phyloP scores from a whole-genome alignment of 2,888 invertebrate genomes.

The Fabriciana adippe region DNA sequence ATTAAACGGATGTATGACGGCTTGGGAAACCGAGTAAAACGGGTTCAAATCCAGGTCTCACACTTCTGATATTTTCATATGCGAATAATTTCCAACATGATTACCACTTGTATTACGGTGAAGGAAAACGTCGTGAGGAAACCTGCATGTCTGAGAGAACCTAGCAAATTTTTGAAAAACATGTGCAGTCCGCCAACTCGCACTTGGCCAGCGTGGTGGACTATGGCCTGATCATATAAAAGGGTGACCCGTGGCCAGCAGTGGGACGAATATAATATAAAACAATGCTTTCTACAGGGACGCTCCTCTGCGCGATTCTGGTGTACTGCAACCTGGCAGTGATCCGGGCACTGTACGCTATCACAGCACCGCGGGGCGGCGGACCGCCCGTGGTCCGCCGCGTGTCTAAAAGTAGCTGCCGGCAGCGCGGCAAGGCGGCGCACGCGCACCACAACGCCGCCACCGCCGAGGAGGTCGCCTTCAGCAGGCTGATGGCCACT shows the following conservation, averaged over 20 bases:
- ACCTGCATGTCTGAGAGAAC: no score
- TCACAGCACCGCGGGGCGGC: conserved; percentile 68
- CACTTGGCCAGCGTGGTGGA: no score
- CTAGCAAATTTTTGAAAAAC: no score
- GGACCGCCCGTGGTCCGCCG: conserved; percentile 53
- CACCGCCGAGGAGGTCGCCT: conserved; percentile 91
- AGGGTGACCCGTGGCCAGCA: background rate
- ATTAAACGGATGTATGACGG: no score
- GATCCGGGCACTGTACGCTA: conserved; percentile 86
- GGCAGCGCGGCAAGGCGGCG: conserved; percentile 58
- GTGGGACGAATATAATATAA: background rate
- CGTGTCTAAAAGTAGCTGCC: conserved; percentile 68
- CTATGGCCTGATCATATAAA: no score
- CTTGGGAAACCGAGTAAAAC: no score
- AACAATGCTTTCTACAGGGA: conserved; percentile 75
- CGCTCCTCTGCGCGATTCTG: conserved; percentile 87
- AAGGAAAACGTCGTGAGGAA: no score
- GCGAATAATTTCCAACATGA: no score
- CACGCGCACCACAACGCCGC: conserved; percentile 71
- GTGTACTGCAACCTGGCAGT: conserved; percentile 93
- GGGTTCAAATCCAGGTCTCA: no score
- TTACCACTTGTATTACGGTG: no score
- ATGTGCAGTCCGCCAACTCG: no score
- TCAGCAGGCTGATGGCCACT: conserved; percentile 92
- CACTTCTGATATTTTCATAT: no score